Percentiles rank a stretch among this genome's conserved stretches.
phyloP scores from a whole-genome alignment of 1,140 invertebrate genomes.

The Centruroides sculpturatus region DNA sequence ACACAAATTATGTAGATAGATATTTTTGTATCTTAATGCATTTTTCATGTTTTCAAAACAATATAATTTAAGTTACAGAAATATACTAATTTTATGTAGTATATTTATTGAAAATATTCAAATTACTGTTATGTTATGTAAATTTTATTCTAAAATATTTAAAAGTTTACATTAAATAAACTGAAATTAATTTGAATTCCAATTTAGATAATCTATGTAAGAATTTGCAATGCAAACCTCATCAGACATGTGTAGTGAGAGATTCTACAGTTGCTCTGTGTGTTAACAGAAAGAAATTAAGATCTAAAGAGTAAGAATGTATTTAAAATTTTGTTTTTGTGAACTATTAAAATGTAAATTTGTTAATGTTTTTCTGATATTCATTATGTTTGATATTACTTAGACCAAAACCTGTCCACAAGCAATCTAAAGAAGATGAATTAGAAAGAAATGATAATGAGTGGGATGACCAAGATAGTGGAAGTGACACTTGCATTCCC shows the following conservation, averaged over 20 bases:
- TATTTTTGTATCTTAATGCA: too few species aligned
- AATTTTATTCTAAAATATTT: too few species aligned
- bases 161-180: too few species aligned
- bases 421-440: slow-evolving; percentile 1
- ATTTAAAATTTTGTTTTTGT: neutral
- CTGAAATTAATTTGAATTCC: too few species aligned
- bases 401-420: neutral
- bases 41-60: too few species aligned
- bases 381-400: neutral
- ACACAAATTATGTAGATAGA: too few species aligned
- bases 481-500: slow-evolving; percentile 41
- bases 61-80: too few species aligned
- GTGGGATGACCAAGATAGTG: neutral
- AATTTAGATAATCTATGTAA: slow-evolving; percentile 56
- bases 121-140: too few species aligned
- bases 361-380: neutral
- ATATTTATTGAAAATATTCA: too few species aligned
- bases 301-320: slow-evolving; percentile 55
- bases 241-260: slow-evolving; percentile 69
- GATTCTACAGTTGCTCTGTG: slow-evolving; percentile 74
- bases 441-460: slow-evolving; percentile 2
- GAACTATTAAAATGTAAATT: neutral
- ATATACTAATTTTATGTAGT: too few species aligned
- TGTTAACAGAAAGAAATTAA: slow-evolving; percentile 66
- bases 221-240: slow-evolving; percentile 70